Base-by-base conservation (phyloP, 2,888 invertebrate species). In the Pterobdella sp. region DNA sequence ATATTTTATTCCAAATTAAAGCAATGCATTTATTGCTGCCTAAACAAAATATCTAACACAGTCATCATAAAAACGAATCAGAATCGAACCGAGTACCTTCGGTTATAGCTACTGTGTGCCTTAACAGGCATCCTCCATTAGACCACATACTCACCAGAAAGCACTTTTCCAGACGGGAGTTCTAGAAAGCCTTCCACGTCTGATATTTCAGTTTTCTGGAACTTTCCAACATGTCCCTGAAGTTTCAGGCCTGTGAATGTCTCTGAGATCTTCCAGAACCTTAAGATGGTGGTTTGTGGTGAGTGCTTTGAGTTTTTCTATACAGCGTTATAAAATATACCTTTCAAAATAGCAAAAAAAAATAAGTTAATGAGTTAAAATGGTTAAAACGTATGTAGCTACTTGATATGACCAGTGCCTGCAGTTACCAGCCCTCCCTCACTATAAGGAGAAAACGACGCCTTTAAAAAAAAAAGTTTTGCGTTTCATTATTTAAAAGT, bases 161-260 rank as follows among this genome's bases (percentile, higher is more conserved):
- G 29, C 22, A 90, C 91, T 86, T 93, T 93, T 83, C 92, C 93
- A 83, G 94, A 92, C 0, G 92, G 89, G 88, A 94, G 88, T 75
- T 91, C 90, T 79, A 89, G 90, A 72, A 91, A 88, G 0, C 92
- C 91, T 71, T 90, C 86, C 22, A 94, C 91, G 81, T 94, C 93
- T 60, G 92, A 91, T 78, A 93, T 91, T 83, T 93, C 93, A 0
- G 93, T 94, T 84, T 92, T 92, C 0, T 93, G 94, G 82, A 94
- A 94, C 80, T 91, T 87, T 0, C 94, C 94, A n/a, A 92, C 83
- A 79, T 90, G 89, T 0, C 93, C 92, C 83, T 93, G 89, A 7
- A 94, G 85, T 83, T 94, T 94, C 0, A 94, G 84, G 0, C 94
- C 94, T 0, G 94, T 94, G 80, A 94, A 94, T 0, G 94, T 94